Evolutionary conservation across 2,797 vertebrate species (phyloP).

Genomic region (Chrysocyon brachyurus): DNA sequence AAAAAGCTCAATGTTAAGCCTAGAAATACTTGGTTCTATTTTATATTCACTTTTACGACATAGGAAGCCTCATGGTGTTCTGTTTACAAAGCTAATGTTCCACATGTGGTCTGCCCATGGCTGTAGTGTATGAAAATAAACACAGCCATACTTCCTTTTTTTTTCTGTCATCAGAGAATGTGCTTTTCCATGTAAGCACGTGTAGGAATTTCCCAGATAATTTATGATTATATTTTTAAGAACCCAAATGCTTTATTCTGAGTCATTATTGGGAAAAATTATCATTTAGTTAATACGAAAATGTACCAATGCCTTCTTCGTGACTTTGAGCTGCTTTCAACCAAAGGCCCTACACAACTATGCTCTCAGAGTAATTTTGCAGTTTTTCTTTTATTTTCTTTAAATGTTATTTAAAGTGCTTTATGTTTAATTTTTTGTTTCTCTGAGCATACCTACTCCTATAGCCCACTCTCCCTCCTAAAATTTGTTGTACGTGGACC

Average conservation of each 20-base stretch:
- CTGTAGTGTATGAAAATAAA: background rate
- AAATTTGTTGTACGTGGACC: background rate
- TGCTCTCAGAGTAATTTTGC: background rate
- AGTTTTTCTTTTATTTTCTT: constrained; percentile 27
- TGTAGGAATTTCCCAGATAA: background rate
- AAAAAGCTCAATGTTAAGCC: background rate
- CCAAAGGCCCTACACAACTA: background rate
- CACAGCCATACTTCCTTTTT: background rate
- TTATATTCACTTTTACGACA: background rate
- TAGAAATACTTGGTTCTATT: background rate
- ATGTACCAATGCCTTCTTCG: constrained; percentile 13
- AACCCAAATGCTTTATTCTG: constrained; percentile 7
- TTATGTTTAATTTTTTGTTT: background rate
- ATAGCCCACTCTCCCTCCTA: background rate
- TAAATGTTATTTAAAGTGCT: background rate
- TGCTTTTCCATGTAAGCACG: background rate
- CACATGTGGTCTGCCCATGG: background rate
- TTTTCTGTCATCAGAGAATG: background rate
- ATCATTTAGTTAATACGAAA: background rate
- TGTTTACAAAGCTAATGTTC: background rate
- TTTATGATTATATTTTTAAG: background rate
- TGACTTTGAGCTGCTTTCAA: background rate
- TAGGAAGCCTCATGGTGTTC: background rate
- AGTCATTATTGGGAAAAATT: constrained; percentile 8
- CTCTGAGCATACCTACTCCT: background rate